Base-by-base conservation (phyloP, 2,113 vertebrate genomes). In the Melospiza georgiana region DNA sequence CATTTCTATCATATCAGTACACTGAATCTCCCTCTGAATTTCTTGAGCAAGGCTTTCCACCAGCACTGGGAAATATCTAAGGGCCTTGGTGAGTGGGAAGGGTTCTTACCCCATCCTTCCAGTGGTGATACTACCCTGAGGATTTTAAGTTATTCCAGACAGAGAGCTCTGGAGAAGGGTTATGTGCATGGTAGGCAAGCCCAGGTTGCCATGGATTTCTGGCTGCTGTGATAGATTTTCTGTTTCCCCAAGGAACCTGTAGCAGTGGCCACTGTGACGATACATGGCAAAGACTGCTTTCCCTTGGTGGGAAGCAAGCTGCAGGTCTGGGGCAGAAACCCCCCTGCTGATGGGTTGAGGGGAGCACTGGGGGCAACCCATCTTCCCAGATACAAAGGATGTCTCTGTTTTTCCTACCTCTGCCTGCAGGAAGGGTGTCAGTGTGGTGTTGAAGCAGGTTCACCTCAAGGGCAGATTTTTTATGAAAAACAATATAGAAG, bases 331-430 rank as follows among this genome's bases (percentile, higher is more conserved):
- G 27, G 51, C 30, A 61, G 54, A 72, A 95, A 15, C 1, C 2
- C 8, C 31, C 3, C 3, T 43, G 48, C 39, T 83, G 52, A 68
- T 7, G 6, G 24, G 9, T 37, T 69, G 48, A 90, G 43, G 22
- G 63, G 49, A 81, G 16, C 19, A 35, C 33, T 16, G 46, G 24
- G 33, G 52, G 7, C 15, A 59, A 13, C 13, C 15, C 2, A 15
- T 4, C 0, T n/a, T 84, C 19, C 33, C 1, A 2, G 52, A 25
- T 44, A 18, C 15, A 62, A n/a, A 59, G 7, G 5, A 4, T 57
- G 6, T 19, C 43, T 82, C 66, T 84, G 30, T 2, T 43, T 84
- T 87, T 89, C 41, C 33, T 37, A 35, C 10, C 6, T 5, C 5
- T 61, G 48, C 57, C 33, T 4, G 1, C 51, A 81, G 69, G 59